These are phyloP conservation scores for Phataginus tricuspis DNA, from an alignment of 2,797 vertebrate genomes.

Conservation along the genomic window DNA sequence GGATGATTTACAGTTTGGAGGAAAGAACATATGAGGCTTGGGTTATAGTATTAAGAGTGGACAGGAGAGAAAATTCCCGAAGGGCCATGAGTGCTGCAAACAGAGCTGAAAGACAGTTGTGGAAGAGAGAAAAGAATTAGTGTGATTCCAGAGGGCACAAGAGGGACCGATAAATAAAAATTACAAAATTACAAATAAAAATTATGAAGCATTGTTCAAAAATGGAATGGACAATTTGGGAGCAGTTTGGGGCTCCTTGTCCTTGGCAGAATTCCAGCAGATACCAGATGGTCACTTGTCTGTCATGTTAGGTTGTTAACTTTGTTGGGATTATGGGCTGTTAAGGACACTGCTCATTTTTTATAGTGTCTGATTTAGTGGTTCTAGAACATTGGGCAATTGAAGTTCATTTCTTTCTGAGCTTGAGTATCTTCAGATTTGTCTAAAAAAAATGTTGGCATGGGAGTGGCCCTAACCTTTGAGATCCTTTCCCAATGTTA, in stretches of 20 bases:
- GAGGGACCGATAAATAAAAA: not conserved
- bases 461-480: not conserved
- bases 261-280: not conserved
- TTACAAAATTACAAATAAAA: not conserved
- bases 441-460: not conserved
- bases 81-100: not conserved
- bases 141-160: not conserved
- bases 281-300: not conserved
- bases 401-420: not conserved
- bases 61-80: not conserved
- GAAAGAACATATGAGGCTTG: not conserved
- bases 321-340: not conserved
- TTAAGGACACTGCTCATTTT: not conserved
- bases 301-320: not conserved
- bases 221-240: not conserved
- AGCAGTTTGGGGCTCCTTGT: not conserved
- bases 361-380: not conserved
- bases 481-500: not conserved
- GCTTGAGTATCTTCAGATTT: not conserved
- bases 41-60: not conserved
- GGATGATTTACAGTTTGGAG: not conserved
- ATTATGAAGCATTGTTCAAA: not conserved
- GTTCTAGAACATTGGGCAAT: not conserved
- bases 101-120: not conserved
- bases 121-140: not conserved